These are phyloP conservation scores for Molossus alvarezi DNA, from an alignment of 2,797 vertebrate species.

Conservation along the genomic window DNA sequence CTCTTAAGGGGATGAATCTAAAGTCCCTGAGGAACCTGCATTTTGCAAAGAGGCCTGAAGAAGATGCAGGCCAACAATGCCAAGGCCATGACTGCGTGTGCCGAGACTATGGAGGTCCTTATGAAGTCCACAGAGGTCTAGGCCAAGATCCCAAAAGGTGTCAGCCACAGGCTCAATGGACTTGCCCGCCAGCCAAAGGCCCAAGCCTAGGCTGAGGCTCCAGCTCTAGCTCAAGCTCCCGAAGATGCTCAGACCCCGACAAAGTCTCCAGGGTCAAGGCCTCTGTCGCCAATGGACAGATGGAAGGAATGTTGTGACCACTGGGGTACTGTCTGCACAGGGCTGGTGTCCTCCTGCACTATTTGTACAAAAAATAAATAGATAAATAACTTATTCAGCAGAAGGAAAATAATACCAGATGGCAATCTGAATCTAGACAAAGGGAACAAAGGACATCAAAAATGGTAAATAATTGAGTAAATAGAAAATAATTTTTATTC, in stretches of 20 bases:
- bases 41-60: background rate
- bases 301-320: too few relatives aligned
- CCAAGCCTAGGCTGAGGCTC: background rate
- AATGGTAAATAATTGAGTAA: background rate
- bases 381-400: background rate
- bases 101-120: background rate
- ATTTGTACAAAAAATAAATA: background rate
- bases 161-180: background rate
- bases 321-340: background rate
- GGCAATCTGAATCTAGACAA: background rate
- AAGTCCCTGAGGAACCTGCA: background rate
- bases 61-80: background rate
- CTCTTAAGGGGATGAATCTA: background rate
- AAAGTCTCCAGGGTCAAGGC: background rate
- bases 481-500: constrained; percentile 16
- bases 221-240: background rate
- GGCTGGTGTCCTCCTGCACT: background rate
- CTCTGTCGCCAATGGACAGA: background rate
- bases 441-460: background rate
- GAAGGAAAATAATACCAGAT: background rate
- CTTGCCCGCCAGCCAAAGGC: background rate
- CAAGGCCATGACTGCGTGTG: background rate
- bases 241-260: background rate
- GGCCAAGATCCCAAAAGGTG: background rate
- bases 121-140: background rate